Evolutionary conservation across 2,888 invertebrate genomes (phyloP).

Genomic region (Eristalinus aeneus): DNA sequence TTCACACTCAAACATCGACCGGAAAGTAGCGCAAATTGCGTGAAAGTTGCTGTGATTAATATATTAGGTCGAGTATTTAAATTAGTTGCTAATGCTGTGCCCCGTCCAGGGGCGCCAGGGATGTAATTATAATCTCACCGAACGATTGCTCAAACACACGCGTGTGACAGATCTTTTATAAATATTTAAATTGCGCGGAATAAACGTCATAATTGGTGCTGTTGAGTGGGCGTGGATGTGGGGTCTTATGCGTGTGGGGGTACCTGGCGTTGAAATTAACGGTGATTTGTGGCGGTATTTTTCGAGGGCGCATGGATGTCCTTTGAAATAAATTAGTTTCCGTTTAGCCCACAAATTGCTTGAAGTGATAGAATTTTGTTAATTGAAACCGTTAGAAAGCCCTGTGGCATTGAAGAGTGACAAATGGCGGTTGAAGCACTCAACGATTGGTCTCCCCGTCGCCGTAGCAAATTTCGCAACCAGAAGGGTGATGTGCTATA

Average conservation of each 20-base stretch:
- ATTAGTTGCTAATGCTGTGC: conserved; percentile 37
- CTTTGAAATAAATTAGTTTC: too few relatives aligned
- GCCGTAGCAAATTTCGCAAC: too few relatives aligned
- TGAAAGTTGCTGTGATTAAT: conserved; percentile 48
- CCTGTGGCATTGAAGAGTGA: too few relatives aligned
- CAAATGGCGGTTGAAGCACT: too few relatives aligned
- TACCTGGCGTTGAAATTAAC: neutral
- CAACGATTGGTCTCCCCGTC: too few relatives aligned
- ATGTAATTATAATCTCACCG: conserved; percentile 18
- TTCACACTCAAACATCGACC: conserved; percentile 1
- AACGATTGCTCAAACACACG: conserved; percentile 17
- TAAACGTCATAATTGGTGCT: conserved; percentile 10
- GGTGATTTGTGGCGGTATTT: neutral
- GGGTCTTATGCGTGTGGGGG: neutral
- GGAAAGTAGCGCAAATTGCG: conserved; percentile 29
- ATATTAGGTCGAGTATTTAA: conserved; percentile 41
- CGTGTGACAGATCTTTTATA: conserved; percentile 28
- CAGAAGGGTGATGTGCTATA: too few relatives aligned
- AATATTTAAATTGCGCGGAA: conserved; percentile 25
- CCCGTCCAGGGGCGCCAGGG: neutral
- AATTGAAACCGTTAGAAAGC: too few relatives aligned
- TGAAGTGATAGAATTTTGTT: too few relatives aligned
- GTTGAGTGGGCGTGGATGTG: neutral
- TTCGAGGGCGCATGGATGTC: neutral
- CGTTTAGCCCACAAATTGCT: too few relatives aligned